Base-by-base conservation (phyloP, 2,113 vertebrate genomes). In the Perca flavescens region DNA sequence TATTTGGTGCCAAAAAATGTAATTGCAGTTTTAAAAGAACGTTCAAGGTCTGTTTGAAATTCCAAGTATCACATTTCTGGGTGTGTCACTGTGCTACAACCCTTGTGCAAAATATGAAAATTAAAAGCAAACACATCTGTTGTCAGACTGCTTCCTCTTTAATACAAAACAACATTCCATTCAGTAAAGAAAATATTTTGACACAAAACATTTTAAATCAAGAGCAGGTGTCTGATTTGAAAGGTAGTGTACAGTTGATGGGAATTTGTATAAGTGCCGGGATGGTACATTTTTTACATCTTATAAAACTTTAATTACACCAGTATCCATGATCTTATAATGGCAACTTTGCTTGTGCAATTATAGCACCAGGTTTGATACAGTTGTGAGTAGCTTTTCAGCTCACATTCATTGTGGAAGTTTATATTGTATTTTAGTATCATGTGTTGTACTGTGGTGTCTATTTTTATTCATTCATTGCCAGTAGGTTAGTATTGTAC, bases 91-190 rank as follows among this genome's bases (percentile, higher is more conserved):
- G 34, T 47, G 4, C 40, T 40, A 40, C 22, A 1, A 16, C 25
- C 0, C 1, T 61, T 40, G 17, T 31, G 9, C 1, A 40, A 63
- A 79, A 21, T 2, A 49, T 5, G 0, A 21, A n/a, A 73, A 65
- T 13, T 15, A 57, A 66, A 57, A 66, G n/a, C 17, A 79, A 16
- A 61, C 13, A 71, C 17, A 60, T 52, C 10, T 1, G 1, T 1
- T 13, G 36, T 43, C 12, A 77, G 15, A 74, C 1, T 47, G n/a
- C 47, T 79, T 50, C 47, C 31, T 22, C 64, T 88, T 88, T 86
- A 88, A 69, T 71, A 68, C 40, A 81, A 80, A 75, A 52, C 65
- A 10, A 11, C 10, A 40, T 9, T 47, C 3, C 7, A 15, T 79
- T 63, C 36, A 13, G 16, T 25, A 54, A 79, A 78, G 80, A 69